Percentiles rank a stretch among this genome's conserved stretches.
Conservation (phyloP, 1,140 invertebrate species). For the Diprion similis region DNA sequence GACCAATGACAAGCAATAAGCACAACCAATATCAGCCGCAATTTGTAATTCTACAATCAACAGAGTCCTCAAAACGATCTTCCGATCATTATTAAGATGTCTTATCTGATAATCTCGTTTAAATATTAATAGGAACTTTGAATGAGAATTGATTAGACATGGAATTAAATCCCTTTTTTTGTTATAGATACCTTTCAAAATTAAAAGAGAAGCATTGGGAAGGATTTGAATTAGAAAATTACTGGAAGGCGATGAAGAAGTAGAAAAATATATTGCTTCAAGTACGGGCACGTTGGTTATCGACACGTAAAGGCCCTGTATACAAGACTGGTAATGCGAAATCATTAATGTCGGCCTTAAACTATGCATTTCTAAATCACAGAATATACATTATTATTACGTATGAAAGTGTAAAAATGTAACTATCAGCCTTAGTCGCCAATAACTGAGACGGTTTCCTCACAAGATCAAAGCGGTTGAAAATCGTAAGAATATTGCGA, state of each 20-base stretch:
- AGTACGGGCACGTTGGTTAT: neutral
- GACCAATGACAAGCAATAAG: too few species aligned
- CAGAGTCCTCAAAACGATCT: too few species aligned
- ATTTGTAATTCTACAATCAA: too few species aligned
- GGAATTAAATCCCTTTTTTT: constrained; percentile 22
- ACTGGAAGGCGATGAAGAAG: constrained; percentile 35
- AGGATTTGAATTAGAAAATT: constrained; percentile 54
- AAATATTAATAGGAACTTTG: too few species aligned
- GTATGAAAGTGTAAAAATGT: neutral
- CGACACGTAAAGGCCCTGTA: neutral
- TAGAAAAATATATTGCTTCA: constrained; percentile 14
- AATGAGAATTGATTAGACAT: constrained; percentile 13
- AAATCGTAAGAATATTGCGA: too few species aligned
- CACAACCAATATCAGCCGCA: too few species aligned
- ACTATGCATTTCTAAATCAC: neutral
- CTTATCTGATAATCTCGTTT: too few species aligned
- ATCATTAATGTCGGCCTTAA: neutral
- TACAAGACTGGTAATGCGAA: neutral
- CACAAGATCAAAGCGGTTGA: too few species aligned
- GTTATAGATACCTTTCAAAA: constrained; percentile 54
- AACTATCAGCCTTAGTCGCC: neutral
- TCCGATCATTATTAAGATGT: too few species aligned
- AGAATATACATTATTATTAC: neutral
- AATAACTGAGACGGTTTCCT: too few species aligned
- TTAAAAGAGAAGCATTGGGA: constrained; percentile 62